Conservation (phyloP, 1,140 invertebrate species). For the Zaprionus ghesquierei region DNA sequence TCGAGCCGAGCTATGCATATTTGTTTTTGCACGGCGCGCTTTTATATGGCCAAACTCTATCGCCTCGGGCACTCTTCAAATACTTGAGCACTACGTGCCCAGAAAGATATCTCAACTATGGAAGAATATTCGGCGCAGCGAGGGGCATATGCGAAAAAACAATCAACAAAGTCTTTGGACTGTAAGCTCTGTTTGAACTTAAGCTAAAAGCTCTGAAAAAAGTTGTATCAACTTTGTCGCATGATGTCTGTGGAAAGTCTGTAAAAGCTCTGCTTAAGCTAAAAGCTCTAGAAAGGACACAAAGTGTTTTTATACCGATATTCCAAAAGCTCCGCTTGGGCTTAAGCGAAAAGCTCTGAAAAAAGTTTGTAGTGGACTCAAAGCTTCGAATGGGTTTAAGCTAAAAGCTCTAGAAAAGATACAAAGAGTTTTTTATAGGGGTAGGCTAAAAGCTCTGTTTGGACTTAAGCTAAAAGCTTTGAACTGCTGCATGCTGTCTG, state of each 20-base stretch:
- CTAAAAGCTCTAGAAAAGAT: too few relatives aligned
- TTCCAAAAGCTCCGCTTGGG: too few relatives aligned
- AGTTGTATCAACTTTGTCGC: too few relatives aligned
- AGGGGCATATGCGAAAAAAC: not conserved
- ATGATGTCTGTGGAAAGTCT: too few relatives aligned
- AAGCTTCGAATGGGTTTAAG: not conserved
- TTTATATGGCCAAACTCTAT: constrained; percentile 30
- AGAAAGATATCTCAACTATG: constrained; percentile 19
- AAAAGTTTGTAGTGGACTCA: not conserved
- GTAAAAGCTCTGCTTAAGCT: not conserved
- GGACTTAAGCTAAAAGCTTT: constrained; percentile 14
- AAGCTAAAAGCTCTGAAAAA: constrained; percentile 25
- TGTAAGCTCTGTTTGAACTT: not conserved
- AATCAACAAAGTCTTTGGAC: not conserved
- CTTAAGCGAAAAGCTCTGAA: too few relatives aligned
- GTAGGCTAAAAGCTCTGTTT: not conserved
- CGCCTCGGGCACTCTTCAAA: constrained; percentile 18
- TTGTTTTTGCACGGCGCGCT: constrained; percentile 53
- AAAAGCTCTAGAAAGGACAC: too few relatives aligned
- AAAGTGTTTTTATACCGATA: too few relatives aligned
- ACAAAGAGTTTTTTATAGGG: too few relatives aligned
- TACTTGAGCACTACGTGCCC: constrained; percentile 27
- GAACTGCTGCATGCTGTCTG: too few relatives aligned
- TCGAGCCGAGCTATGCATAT: constrained; percentile 56
- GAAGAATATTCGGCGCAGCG: not conserved